Evolutionary conservation across 53 echinoderm and acorn worm genomes (phyloP), one percentile per base, ranked within the genome.

Genomic region (Astropecten irregularis): DNA sequence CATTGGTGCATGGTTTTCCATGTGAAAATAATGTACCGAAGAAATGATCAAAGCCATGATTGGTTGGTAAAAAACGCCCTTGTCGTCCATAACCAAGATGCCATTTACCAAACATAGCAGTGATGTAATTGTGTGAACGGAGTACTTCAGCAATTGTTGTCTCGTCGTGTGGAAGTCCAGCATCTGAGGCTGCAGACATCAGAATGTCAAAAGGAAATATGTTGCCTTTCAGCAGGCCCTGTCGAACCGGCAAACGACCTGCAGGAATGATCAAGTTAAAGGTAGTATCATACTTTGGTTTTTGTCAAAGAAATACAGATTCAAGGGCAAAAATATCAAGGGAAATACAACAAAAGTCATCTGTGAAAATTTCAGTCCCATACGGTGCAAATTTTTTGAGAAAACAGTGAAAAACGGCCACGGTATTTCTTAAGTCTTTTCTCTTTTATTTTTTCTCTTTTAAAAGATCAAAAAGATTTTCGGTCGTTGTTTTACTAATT

Each of bases 61-160:
- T 21, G 10, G 46, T 61, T 42, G 77, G 77, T 15, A 77, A 46
- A 44, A 77, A 77, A 18, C 77, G 77, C 3, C 77, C 13, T 7
- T 23, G 22, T 14, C 25, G 47, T 22, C 77, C 77, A 32, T 58
- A 42, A 18, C 77, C 77, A 21, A 77, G 77, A 58, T 77, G 77
- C 77, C 77, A 77, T 77, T 77, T 77, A 18, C 77, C 77, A 77
- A 77, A 77, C 77, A 77, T 58, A 4, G 77, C 77, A 25, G 77
- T 58, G 25, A 20, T 34, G 40, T 77, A 77, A 16, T 59, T 59
- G 29, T 29, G 57, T 3, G 15, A 42, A 38, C 40, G 58, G 13
- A 77, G 61, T 27, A 61, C 30, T 39, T 77, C 77, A 38, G 77
- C 77, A 77, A 77, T 58, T 37, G 77, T 77, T 4, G 77, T 77